Percentiles rank a stretch among this genome's conserved stretches.
Evolutionary conservation across 1,140 invertebrate species (phyloP).

Genomic region (Bombyx mori): DNA sequence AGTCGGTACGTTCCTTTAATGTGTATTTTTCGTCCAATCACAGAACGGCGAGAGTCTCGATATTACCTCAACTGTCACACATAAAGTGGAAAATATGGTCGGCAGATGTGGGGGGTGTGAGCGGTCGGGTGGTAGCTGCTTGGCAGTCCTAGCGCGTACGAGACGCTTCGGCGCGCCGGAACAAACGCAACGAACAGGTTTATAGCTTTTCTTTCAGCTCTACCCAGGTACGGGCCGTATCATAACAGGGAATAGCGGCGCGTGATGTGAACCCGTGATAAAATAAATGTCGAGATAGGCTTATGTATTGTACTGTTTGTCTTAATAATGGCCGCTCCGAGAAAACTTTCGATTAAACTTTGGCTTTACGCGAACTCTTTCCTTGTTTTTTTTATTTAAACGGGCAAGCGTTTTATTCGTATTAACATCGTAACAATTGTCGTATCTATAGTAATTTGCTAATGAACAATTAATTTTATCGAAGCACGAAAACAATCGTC

Average conservation of each 20-base stretch:
- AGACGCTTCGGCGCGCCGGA: constrained; percentile 65
- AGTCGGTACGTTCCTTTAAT: constrained; percentile 69
- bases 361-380: constrained; percentile 27
- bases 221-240: constrained; percentile 70
- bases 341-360: constrained; percentile 65
- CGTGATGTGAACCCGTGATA: constrained; percentile 70
- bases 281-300: constrained; percentile 71
- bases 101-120: constrained; percentile 54
- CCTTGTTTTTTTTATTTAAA: constrained; percentile 25
- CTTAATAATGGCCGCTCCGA: constrained; percentile 66
- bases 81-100: constrained; percentile 74
- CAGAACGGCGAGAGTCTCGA: constrained; percentile 70
- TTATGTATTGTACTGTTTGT: constrained; percentile 72
- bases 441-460: not conserved
- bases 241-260: constrained; percentile 69
- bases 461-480: not conserved
- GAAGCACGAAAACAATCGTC: too few species aligned
- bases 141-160: constrained; percentile 64
- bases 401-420: constrained; percentile 5
- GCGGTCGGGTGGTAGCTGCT: constrained; percentile 31
- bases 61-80: constrained; percentile 74
- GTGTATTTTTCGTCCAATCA: constrained; percentile 73
- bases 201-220: constrained; percentile 73
- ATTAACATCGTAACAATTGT: not conserved
- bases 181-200: constrained; percentile 68